These are phyloP conservation scores for Pyrgilauda ruficollis DNA, from an alignment of 2,113 vertebrate species.

Conservation along the genomic window DNA sequence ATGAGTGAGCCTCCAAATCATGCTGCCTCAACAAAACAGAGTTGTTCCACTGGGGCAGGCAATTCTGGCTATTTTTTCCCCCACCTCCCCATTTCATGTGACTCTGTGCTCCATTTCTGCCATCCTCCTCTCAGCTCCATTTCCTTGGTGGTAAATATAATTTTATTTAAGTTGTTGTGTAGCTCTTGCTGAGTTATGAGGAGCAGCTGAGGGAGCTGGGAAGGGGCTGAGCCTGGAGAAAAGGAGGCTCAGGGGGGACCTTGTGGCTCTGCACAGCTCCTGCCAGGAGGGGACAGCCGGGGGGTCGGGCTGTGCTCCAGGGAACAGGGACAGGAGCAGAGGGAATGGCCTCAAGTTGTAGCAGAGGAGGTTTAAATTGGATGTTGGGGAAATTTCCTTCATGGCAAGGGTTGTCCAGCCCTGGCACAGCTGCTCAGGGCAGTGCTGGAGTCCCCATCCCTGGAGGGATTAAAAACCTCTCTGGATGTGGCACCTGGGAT, in stretches of 20 bases:
- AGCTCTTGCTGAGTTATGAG: not conserved
- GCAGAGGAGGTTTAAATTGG: not conserved
- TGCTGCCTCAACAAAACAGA: not conserved
- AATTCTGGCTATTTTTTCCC: not conserved
- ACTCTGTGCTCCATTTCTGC: not conserved
- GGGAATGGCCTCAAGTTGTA: rapidly evolving
- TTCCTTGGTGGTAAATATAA: not conserved
- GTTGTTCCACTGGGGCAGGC: not conserved
- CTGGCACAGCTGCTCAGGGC: not conserved
- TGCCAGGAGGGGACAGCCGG: not conserved
- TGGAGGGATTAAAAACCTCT: not conserved
- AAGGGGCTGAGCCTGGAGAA: not conserved
- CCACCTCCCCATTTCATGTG: not conserved
- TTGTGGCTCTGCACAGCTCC: not conserved
- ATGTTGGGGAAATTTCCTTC: not conserved
- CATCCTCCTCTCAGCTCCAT: not conserved
- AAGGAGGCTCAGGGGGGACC: not conserved
- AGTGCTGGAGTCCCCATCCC: not conserved
- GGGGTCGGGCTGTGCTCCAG: not conserved
- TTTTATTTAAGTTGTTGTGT: not conserved
- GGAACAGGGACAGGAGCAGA: not conserved
- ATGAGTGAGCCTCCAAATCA: not conserved
- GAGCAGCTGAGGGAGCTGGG: not conserved
- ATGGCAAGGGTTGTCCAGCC: not conserved
- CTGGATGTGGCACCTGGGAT: not conserved